Evolutionary conservation across 2,113 vertebrate species (phyloP).

Genomic region (Ictalurus furcatus): DNA sequence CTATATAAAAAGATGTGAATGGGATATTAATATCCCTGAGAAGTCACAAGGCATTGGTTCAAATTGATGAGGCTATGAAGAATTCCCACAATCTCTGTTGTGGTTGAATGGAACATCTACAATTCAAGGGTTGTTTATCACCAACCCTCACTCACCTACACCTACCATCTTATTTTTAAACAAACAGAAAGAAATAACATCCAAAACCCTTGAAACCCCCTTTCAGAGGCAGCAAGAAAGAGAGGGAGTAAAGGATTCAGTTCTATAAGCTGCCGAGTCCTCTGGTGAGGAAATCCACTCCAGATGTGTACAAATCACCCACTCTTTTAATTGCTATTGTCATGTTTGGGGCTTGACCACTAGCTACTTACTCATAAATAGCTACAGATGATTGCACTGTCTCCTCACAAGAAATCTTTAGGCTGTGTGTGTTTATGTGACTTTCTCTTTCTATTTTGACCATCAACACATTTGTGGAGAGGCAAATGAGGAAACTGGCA

Average conservation of each 20-base stretch:
- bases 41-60: conserved; percentile 27
- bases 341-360: conserved; percentile 54
- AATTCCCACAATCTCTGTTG: conserved; percentile 21
- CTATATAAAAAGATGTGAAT: conserved; percentile 28
- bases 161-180: conserved; percentile 70
- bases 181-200: conserved; percentile 60
- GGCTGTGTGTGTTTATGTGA: conserved; percentile 37
- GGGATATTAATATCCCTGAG: conserved; percentile 12
- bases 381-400: conserved; percentile 59
- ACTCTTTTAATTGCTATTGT: conserved; percentile 64
- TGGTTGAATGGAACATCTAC: conserved; percentile 45
- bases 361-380: conserved; percentile 55
- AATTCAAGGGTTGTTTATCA: conserved; percentile 58
- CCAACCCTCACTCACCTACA: conserved; percentile 60
- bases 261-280: conserved; percentile 40
- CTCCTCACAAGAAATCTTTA: conserved; percentile 44
- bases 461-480: conserved; percentile 53
- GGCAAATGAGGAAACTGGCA: conserved; percentile 46
- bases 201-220: conserved; percentile 10
- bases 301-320: conserved; percentile 73
- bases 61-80: background rate
- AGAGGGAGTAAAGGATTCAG: conserved; percentile 37
- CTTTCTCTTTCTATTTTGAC: conserved; percentile 36
- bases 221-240: conserved; percentile 18
- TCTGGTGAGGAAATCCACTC: conserved; percentile 68